These are phyloP conservation scores for Selenia dentaria DNA, from an alignment of 2,888 invertebrate genomes.

Conservation along the genomic window DNA sequence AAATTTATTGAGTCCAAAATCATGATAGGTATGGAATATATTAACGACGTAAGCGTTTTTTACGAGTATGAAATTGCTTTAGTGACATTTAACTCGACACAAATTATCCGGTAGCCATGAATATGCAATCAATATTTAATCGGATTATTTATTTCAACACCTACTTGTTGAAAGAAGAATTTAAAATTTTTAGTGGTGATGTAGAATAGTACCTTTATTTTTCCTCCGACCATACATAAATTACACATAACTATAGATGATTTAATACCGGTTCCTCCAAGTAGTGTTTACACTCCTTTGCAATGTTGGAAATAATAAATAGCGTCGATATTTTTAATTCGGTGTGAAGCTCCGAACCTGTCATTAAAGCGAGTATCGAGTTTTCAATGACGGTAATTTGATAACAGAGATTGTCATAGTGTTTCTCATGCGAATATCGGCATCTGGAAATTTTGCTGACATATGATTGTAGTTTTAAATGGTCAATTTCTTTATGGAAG, in stretches of 20 bases:
- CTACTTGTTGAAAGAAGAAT: constrained; percentile 48
- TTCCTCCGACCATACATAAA: constrained; percentile 46
- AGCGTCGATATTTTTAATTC: constrained; percentile 63
- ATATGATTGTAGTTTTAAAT: no score
- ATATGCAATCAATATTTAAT: constrained; percentile 51
- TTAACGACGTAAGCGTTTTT: constrained; percentile 37
- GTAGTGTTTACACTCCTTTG: constrained; percentile 68
- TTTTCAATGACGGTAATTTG: constrained; percentile 71
- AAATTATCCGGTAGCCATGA: constrained; percentile 44
- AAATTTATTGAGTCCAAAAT: constrained; percentile 30
- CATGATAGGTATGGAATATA: constrained; percentile 30
- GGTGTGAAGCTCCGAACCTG: constrained; percentile 58
- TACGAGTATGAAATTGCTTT: constrained; percentile 38
- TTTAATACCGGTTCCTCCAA: constrained; percentile 59
- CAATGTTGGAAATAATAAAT: constrained; percentile 60
- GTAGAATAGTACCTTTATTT: constrained; percentile 47
- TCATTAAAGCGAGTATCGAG: constrained; percentile 66
- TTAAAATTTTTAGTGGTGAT: constrained; percentile 39
- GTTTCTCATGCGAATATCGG: constrained; percentile 4
- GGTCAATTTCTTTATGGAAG: no score
- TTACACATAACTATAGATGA: constrained; percentile 50
- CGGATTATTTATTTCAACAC: constrained; percentile 46
- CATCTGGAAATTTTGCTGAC: constrained; percentile 23
- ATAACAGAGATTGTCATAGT: constrained; percentile 71
- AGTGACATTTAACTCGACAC: constrained; percentile 38